Evolutionary conservation across 2,113 vertebrate species (phyloP).

Genomic region (Motacilla tschutschensis): DNA sequence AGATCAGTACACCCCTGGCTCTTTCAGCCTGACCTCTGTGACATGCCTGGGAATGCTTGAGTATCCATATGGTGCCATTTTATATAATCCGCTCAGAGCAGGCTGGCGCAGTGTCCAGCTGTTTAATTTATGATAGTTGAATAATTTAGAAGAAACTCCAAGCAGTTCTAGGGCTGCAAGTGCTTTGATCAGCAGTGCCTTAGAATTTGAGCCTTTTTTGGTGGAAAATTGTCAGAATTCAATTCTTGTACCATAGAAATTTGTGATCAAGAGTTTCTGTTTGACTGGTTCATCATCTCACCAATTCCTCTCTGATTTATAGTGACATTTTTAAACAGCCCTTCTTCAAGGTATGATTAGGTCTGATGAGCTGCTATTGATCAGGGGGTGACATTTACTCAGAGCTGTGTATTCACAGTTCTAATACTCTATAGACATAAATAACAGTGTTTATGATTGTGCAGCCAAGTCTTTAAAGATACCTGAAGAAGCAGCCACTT

Average conservation of each 20-base stretch:
- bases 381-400: not conserved
- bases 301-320: not conserved
- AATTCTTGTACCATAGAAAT: not conserved
- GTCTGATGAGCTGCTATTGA: not conserved
- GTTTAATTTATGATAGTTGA: constrained; percentile 11
- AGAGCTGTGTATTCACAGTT: not conserved
- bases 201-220: not conserved
- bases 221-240: not conserved
- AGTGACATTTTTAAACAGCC: not conserved
- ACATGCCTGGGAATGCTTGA: not conserved
- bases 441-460: not conserved
- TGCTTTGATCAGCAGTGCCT: not conserved
- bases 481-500: not conserved
- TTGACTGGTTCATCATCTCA: not conserved
- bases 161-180: not conserved
- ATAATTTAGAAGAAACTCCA: constrained; percentile 30
- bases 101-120: constrained; percentile 3
- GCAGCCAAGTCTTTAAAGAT: not conserved
- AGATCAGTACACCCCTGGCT: not conserved
- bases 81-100: constrained; percentile 2
- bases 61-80: constrained; percentile 5
- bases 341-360: not conserved
- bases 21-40: not conserved
- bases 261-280: not conserved
- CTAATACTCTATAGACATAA: not conserved